These are phyloP conservation scores for Frankliniella fusca DNA, from an alignment of 2,888 invertebrate species.

Conservation along the genomic window DNA sequence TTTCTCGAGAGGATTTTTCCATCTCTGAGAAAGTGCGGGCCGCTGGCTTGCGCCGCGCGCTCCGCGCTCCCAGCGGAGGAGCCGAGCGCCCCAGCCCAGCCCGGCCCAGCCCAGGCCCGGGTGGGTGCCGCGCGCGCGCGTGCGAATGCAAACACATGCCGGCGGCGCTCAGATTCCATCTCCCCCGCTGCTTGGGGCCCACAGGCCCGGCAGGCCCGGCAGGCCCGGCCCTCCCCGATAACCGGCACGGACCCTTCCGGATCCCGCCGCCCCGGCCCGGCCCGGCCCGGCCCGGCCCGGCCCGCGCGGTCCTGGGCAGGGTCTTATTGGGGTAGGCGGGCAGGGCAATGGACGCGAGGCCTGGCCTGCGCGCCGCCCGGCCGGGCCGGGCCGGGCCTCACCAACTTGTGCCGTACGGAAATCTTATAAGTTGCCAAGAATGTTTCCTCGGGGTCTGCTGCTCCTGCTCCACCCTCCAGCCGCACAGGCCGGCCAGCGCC, in stretches of 20 bases:
- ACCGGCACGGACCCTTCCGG: background rate
- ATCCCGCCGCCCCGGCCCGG: background rate
- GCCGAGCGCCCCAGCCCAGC: too few relatives aligned
- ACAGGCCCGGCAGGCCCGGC: too few relatives aligned
- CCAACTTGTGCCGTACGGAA: constrained; percentile 8
- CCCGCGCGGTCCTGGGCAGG: background rate
- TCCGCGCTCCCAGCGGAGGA: too few relatives aligned
- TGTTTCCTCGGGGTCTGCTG: background rate
- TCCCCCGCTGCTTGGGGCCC: background rate
- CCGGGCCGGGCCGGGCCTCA: background rate
- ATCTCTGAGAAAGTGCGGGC: too few relatives aligned
- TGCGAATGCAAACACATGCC: too few relatives aligned
- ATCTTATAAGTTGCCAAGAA: constrained; percentile 19
- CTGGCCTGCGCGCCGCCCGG: background rate
- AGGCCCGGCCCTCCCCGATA: background rate
- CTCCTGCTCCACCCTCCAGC: background rate
- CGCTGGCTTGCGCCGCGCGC: too few relatives aligned
- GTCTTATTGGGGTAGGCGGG: background rate
- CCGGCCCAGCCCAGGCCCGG: too few relatives aligned
- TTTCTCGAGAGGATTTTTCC: too few relatives aligned
- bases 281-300: background rate
- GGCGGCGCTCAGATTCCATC: too few relatives aligned
- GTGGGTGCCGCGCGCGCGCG: background rate
- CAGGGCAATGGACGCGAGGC: background rate
- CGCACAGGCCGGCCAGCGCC: background rate